Evolutionary conservation across 2,797 vertebrate genomes (phyloP), one percentile per base, ranked within the genome.

Genomic region (Pseudomugil tenellus): DNA sequence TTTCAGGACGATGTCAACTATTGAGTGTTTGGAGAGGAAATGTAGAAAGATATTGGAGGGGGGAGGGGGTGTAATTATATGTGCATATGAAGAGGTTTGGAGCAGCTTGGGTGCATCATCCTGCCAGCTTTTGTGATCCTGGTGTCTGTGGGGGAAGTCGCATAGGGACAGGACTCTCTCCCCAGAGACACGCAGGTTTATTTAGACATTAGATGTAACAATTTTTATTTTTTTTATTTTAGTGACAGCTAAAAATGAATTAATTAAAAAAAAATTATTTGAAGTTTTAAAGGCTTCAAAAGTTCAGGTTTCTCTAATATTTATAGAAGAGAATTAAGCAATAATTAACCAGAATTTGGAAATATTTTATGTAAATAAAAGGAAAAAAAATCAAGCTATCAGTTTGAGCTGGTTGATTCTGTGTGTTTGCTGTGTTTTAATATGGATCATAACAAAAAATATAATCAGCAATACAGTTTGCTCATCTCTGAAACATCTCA

Each of bases 71-170:
- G 70, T 92, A 92, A 94, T 92, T 86, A 81, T 92, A 92, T 92
- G 91, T 92, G 91, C 91, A 91, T 93, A 91, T 78, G 86, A 90
- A 91, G 88, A 81, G 87, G 81, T 77, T 28, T 61, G 75, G 73
- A 87, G 88, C 87, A 85, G 90, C 90, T 83, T 82, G 87, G 76
- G 49, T 9, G 49, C 87, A 72, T 91, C 88, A 86, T 85, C 81
- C 76, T 52, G 76, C 64, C 82, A 84, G 87, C 83, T 87, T 92
- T 87, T 90, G 85, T 91, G 80, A 86, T 90, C 70, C 59, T 21
- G 59, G 77, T 87, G 74, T 66, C 77, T 69, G 76, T n/a, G 79
- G 85, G 83, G 82, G 80, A 72, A 61, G 84, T 67, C 3, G 66
- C 76, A 51, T 63, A 68, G 67, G 66, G 72, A 77, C 74, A 56